phyloP scores from a whole-genome alignment of 2,113 vertebrate species.

The Monopterus albus region DNA sequence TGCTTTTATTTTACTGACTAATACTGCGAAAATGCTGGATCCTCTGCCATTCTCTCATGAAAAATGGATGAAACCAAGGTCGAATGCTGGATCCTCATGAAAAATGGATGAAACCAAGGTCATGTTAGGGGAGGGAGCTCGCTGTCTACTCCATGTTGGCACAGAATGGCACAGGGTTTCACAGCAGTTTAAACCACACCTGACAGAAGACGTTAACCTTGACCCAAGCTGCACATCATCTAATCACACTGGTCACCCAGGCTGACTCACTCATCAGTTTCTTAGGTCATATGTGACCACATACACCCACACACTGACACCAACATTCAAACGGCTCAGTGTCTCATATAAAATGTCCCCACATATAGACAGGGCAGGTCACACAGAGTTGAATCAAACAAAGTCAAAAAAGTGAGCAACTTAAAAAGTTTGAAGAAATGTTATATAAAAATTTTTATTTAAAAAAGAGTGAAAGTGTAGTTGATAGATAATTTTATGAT shows the following conservation, averaged over 20 bases:
- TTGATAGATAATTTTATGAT: no score
- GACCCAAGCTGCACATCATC: conserved; percentile 57
- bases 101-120: conserved; percentile 73
- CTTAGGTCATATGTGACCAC: conserved; percentile 14
- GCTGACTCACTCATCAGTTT: conserved; percentile 36
- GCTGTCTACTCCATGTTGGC: conserved; percentile 34
- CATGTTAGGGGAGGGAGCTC: conserved; percentile 47
- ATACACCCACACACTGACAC: not conserved
- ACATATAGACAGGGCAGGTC: not conserved
- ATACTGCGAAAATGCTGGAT: conserved; percentile 41
- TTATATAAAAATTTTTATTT: no score
- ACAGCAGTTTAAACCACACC: conserved; percentile 48
- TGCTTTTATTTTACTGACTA: conserved; percentile 56
- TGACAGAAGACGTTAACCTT: conserved; percentile 68
- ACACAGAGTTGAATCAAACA: conserved; percentile 1
- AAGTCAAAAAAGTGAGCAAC: not conserved
- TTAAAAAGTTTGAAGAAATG: no score
- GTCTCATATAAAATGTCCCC: not conserved
- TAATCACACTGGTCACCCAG: conserved; percentile 44
- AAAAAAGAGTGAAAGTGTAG: no score
- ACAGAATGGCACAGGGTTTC: conserved; percentile 13
- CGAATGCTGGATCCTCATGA: no score
- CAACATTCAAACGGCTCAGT: not conserved
- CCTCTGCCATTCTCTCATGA: conserved; percentile 53
- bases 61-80: conserved; percentile 73